Percentiles rank a stretch among this genome's conserved stretches.
Evolutionary conservation across 2,888 invertebrate species (phyloP).

Genomic region (Endotricha flammealis): DNA sequence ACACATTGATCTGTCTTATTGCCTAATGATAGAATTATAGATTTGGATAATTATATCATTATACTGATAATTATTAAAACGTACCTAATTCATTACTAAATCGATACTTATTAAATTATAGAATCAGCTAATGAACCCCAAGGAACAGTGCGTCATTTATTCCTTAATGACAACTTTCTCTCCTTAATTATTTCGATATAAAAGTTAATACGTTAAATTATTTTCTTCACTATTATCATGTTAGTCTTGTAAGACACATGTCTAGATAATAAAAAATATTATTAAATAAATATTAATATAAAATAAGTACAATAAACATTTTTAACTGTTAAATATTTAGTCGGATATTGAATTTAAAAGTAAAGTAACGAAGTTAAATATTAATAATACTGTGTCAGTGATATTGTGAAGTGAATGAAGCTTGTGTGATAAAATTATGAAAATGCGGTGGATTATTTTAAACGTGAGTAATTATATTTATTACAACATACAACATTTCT

Average conservation of each 20-base stretch:
- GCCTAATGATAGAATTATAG: too few relatives aligned
- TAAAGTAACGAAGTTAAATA: too few relatives aligned
- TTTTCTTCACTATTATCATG: neutral
- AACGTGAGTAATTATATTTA: neutral
- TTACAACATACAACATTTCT: too few relatives aligned
- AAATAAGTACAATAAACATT: neutral
- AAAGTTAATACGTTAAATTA: neutral
- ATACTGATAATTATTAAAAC: too few relatives aligned
- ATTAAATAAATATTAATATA: neutral
- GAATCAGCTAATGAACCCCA: conserved; percentile 4
- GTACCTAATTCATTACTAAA: too few relatives aligned
- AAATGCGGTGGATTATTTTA: conserved; percentile 2
- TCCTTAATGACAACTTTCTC: neutral
- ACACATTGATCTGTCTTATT: too few relatives aligned
- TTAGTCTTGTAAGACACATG: neutral
- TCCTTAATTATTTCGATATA: neutral
- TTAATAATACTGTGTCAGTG: too few relatives aligned
- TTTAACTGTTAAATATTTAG: too few relatives aligned
- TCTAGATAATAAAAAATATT: neutral
- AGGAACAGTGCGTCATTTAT: neutral
- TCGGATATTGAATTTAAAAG: too few relatives aligned
- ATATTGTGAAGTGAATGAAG: neutral
- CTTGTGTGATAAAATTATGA: neutral
- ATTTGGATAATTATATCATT: too few relatives aligned
- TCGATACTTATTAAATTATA: conserved; percentile 3